Conservation (phyloP, 2,113 vertebrate species). For the Athene cunicularia region DNA sequence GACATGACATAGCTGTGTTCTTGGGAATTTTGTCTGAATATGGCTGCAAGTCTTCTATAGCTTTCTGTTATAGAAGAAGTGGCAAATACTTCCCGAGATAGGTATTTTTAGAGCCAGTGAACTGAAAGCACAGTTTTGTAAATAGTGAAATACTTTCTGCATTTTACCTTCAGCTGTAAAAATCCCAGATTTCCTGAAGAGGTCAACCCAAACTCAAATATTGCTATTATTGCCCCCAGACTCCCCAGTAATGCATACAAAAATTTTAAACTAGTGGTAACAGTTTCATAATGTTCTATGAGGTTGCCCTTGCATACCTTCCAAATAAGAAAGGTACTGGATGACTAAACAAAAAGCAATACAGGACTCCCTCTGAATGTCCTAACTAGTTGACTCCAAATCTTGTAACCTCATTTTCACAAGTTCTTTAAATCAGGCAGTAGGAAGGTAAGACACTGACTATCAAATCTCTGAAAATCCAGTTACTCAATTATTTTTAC, state of each 20-base stretch:
- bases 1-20: neutral
- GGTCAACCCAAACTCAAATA: neutral
- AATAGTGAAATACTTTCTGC: neutral
- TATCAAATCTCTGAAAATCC: neutral
- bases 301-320: neutral
- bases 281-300: neutral
- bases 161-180: neutral
- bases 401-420: neutral
- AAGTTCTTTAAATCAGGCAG: neutral
- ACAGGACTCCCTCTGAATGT: neutral
- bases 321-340: neutral
- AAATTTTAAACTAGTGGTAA: neutral
- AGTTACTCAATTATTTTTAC: neutral
- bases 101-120: neutral
- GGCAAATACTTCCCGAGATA: neutral
- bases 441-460: neutral
- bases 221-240: neutral
- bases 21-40: neutral
- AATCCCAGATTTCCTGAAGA: neutral
- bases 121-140: neutral
- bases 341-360: neutral
- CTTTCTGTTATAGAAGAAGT: neutral
- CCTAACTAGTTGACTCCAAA: neutral
- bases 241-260: neutral
- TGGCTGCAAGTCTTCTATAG: neutral